phyloP scores from a whole-genome alignment of 53 echinoderm and acorn worm genomes.

The Antedon mediterranea region DNA sequence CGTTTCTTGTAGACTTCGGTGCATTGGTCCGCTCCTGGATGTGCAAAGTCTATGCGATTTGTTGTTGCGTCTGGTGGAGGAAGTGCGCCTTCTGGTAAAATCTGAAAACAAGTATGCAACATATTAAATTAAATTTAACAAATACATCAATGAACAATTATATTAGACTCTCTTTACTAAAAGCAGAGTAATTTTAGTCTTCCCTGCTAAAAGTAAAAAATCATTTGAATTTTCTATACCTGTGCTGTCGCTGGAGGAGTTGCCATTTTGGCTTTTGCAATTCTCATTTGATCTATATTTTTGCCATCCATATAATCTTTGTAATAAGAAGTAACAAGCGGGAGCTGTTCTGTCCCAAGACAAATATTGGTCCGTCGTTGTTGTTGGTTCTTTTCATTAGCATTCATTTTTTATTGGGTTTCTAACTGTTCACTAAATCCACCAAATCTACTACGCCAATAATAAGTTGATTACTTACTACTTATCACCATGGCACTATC shows the following conservation, averaged over 20 bases:
- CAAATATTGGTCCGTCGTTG: slow-evolving; percentile 24
- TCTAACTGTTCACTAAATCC: too few species aligned
- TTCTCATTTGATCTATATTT: not conserved
- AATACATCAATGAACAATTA: too few species aligned
- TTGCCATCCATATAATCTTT: slow-evolving; percentile 29
- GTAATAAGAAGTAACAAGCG: slow-evolving; percentile 26
- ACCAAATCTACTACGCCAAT: too few species aligned
- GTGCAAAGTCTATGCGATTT: slow-evolving; percentile 22
- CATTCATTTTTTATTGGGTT: slow-evolving; percentile 14
- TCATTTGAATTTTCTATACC: slow-evolving; percentile 13
- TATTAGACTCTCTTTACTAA: too few species aligned
- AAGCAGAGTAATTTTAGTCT: too few species aligned
- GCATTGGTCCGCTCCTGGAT: slow-evolving; percentile 12
- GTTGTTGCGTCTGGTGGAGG: slow-evolving; percentile 31
- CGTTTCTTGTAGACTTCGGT: slow-evolving; percentile 21
- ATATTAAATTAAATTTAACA: too few species aligned
- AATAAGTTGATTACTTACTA: not conserved
- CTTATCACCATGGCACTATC: too few species aligned
- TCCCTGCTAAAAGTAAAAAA: too few species aligned
- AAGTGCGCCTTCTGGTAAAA: slow-evolving; percentile 6
- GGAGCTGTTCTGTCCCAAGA: slow-evolving; percentile 22
- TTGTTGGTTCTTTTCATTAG: slow-evolving; percentile 2
- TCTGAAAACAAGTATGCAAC: too few species aligned
- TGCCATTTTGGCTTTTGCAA: slow-evolving; percentile 7
- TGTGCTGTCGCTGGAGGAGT: slow-evolving; percentile 26